Conservation (phyloP, 2,797 vertebrate genomes). For the Cirrhinus mrigala region DNA sequence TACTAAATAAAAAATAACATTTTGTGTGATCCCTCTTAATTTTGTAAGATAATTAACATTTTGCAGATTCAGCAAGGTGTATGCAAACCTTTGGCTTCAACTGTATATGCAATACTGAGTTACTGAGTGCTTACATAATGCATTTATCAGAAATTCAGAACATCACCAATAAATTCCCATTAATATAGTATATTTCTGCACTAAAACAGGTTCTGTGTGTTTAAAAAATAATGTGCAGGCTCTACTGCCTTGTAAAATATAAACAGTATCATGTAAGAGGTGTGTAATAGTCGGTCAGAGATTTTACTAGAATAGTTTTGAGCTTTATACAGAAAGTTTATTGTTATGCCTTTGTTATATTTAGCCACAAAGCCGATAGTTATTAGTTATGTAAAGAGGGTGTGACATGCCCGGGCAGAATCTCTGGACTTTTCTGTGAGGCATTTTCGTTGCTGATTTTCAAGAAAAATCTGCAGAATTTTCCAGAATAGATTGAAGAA, state of each 20-base stretch:
- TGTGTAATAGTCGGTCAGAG: not conserved
- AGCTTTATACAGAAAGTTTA: constrained; percentile 21
- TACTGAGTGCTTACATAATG: constrained; percentile 4
- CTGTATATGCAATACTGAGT: not conserved
- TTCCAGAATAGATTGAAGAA: not conserved
- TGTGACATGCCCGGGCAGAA: not conserved
- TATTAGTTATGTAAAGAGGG: constrained; percentile 7
- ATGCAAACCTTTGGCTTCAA: too few relatives aligned
- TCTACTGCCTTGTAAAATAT: not conserved
- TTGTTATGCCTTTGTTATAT: not conserved
- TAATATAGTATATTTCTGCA: not conserved
- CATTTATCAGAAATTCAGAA: not conserved
- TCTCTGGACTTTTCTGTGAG: not conserved
- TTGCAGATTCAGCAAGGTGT: too few relatives aligned
- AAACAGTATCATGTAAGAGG: not conserved
- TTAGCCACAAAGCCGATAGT: constrained; percentile 1
- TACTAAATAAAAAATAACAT: too few relatives aligned
- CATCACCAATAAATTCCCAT: not conserved
- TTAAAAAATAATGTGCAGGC: not conserved
- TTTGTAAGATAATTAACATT: too few relatives aligned
- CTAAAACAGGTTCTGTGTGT: not conserved
- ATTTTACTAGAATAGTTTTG: constrained; percentile 5
- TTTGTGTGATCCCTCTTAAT: too few relatives aligned
- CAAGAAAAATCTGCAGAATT: not conserved
- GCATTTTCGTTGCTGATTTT: not conserved